Conservation (phyloP, 30 jellyfish, hydroid and myxozoan species). For the Turritopsis rubra region DNA sequence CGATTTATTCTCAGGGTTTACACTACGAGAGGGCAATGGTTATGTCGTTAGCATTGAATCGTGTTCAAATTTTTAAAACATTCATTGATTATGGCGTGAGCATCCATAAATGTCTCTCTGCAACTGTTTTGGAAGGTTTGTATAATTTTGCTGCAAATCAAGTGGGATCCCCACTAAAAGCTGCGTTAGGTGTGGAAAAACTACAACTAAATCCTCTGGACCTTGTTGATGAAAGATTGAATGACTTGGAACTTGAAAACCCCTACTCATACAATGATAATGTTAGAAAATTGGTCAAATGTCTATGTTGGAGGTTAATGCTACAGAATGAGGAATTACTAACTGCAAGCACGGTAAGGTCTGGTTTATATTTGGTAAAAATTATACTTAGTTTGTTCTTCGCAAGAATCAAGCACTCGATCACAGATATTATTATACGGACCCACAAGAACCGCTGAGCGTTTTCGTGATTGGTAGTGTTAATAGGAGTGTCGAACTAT, state of each 20-base stretch:
- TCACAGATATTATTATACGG: too few relatives aligned
- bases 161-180: not conserved
- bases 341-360: too few relatives aligned
- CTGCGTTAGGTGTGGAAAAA: not conserved
- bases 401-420: too few relatives aligned
- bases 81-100: slow-evolving; percentile 73
- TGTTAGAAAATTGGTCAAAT: not conserved
- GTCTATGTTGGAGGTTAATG: not conserved
- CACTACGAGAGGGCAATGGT: slow-evolving; percentile 57
- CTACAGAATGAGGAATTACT: not conserved
- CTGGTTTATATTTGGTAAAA: too few relatives aligned
- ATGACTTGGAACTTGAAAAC: not conserved
- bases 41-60: slow-evolving; percentile 61
- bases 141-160: slow-evolving; percentile 19
- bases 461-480: too few relatives aligned
- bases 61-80: slow-evolving; percentile 70
- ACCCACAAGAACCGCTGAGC: too few relatives aligned
- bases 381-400: too few relatives aligned
- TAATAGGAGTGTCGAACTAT: too few relatives aligned
- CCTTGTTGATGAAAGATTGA: not conserved
- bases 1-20: not conserved
- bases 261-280: not conserved
- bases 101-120: slow-evolving; percentile 40
- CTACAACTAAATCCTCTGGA: not conserved
- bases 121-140: slow-evolving; percentile 43